phyloP scores from a whole-genome alignment of 2,113 vertebrate genomes.

The Gila orcuttii region DNA sequence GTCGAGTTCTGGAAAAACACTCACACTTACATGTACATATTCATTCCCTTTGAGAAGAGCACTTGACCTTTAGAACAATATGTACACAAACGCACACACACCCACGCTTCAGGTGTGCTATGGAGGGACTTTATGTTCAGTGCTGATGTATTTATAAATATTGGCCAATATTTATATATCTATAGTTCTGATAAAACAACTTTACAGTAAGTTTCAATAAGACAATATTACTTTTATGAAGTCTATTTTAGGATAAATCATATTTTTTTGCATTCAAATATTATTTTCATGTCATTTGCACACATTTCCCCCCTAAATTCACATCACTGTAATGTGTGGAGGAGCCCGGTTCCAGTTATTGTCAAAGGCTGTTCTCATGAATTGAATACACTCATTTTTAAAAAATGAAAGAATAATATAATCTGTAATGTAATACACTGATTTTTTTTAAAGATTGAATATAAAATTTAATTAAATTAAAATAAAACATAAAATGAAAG shows the following conservation, averaged over 20 bases:
- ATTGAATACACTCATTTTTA: neutral
- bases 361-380: neutral
- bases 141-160: neutral
- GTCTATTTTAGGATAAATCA: neutral
- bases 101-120: slow-evolving; percentile 38
- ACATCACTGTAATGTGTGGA: neutral
- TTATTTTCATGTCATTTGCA: neutral
- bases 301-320: too few species aligned
- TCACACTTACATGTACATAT: slow-evolving; percentile 52
- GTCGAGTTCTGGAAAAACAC: slow-evolving; percentile 56
- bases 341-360: neutral
- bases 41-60: slow-evolving; percentile 44
- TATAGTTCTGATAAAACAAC: neutral
- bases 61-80: slow-evolving; percentile 56
- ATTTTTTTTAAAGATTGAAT: neutral
- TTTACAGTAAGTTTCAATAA: neutral
- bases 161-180: neutral
- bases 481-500: too few species aligned
- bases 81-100: slow-evolving; percentile 26
- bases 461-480: too few species aligned
- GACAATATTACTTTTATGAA: neutral
- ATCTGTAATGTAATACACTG: too few species aligned
- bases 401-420: too few species aligned
- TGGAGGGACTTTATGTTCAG: neutral
- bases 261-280: neutral